A percentile compares a stretch with the other conserved stretches of the same genome.
Conservation (phyloP, 2,113 vertebrate species). For the Eidolon helvum region DNA sequence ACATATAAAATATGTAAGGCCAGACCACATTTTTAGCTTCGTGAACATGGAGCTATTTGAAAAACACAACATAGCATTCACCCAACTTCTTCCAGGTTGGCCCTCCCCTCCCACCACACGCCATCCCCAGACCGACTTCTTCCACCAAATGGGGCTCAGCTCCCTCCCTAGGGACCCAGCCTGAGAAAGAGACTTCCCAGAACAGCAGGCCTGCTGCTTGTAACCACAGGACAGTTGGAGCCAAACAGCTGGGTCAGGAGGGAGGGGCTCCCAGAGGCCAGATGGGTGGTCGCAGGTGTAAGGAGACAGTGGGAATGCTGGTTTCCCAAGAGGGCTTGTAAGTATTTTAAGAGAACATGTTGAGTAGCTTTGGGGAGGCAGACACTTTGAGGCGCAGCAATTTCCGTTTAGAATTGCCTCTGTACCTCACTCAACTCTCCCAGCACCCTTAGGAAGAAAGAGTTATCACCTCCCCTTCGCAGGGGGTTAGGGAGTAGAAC, state of each 20-base stretch:
- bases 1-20: slow-evolving; percentile 53
- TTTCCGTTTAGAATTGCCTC: background rate
- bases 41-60: slow-evolving; percentile 52
- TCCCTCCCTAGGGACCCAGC: background rate
- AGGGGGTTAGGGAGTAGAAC: background rate
- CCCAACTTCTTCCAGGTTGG: background rate
- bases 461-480: background rate
- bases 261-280: slow-evolving; percentile 27
- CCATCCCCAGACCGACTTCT: background rate
- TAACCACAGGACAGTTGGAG: slow-evolving; percentile 63
- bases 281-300: slow-evolving; percentile 62
- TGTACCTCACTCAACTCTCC: background rate
- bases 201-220: background rate
- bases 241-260: slow-evolving; percentile 55
- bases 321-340: background rate
- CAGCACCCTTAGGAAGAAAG: background rate
- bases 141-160: background rate
- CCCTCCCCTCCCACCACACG: too few relatives aligned
- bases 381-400: background rate
- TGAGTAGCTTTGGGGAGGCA: background rate
- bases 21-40: slow-evolving; percentile 60
- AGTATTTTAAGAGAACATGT: background rate
- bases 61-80: slow-evolving; percentile 39
- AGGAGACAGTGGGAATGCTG: background rate
- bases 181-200: slow-evolving; percentile 61